Conservation (phyloP, 64 coral and sea anemone genomes). For the Stichodactyla mertensii region DNA sequence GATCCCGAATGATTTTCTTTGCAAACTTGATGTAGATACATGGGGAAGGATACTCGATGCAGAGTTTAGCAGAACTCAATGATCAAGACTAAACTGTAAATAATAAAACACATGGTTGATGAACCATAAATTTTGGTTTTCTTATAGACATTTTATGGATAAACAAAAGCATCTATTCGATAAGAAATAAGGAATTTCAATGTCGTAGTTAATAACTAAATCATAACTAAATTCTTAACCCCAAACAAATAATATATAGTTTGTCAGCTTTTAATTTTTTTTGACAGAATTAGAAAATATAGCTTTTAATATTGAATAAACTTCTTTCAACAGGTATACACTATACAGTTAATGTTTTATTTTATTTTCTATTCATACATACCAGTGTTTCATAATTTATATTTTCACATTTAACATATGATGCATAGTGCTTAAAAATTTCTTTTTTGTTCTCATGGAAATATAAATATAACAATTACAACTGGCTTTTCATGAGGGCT, state of each 20-base stretch:
- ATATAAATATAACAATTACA: no score
- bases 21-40: conserved; percentile 49
- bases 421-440: no score
- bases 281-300: no score
- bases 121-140: neutral
- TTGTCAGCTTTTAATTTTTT: no score
- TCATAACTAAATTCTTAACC: neutral
- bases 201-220: neutral
- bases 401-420: no score
- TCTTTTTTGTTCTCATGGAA: no score
- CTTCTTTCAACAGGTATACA: no score
- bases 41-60: conserved; percentile 89
- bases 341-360: no score
- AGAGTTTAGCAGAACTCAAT: conserved; percentile 44
- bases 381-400: no score
- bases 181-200: neutral
- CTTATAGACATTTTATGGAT: neutral
- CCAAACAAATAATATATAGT: neutral
- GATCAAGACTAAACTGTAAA: neutral
- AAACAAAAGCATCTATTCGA: neutral
- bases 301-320: no score
- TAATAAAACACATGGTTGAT: neutral
- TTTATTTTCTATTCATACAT: no score
- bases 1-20: conserved; percentile 56
- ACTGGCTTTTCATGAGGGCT: no score